Percentiles rank a stretch among this genome's conserved stretches.
phyloP scores from a whole-genome alignment of 2,888 invertebrate genomes.

The Platycnemis pennipes region DNA sequence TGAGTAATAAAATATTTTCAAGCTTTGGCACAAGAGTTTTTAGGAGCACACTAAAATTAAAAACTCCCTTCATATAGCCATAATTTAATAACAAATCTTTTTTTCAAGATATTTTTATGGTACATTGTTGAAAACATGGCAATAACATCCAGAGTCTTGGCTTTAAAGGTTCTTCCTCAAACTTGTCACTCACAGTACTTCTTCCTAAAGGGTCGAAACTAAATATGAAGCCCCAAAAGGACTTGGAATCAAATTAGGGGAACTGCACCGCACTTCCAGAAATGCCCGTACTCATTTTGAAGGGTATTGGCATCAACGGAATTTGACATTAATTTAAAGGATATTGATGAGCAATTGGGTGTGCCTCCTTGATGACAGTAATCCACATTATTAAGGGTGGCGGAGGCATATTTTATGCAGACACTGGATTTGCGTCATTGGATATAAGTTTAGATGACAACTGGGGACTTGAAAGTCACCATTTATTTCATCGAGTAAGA shows the following conservation, averaged over 20 bases:
- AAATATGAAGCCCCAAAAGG: conserved; percentile 28
- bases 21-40: neutral
- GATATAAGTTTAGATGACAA: conserved; percentile 27
- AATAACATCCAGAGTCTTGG: conserved; percentile 14
- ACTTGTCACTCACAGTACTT: conserved; percentile 44
- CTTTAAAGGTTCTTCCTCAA: neutral
- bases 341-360: conserved; percentile 51
- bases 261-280: conserved; percentile 49
- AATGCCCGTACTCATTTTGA: conserved; percentile 34
- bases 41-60: neutral
- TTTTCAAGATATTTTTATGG: conserved; percentile 35
- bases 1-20: conserved; percentile 53
- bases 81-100: conserved; percentile 37
- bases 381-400: conserved; percentile 22
- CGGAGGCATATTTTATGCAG: conserved; percentile 54
- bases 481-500: conserved; percentile 16
- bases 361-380: conserved; percentile 42
- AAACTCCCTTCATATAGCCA: neutral
- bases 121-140: neutral
- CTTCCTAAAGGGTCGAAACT: conserved; percentile 46
- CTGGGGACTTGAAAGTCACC: conserved; percentile 40
- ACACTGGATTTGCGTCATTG: conserved; percentile 39
- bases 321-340: conserved; percentile 11
- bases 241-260: conserved; percentile 38
- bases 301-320: conserved; percentile 8